Percentiles rank a stretch among this genome's conserved stretches.
phyloP scores from a whole-genome alignment of 2,113 vertebrate species.

The Plotosus lineatus region DNA sequence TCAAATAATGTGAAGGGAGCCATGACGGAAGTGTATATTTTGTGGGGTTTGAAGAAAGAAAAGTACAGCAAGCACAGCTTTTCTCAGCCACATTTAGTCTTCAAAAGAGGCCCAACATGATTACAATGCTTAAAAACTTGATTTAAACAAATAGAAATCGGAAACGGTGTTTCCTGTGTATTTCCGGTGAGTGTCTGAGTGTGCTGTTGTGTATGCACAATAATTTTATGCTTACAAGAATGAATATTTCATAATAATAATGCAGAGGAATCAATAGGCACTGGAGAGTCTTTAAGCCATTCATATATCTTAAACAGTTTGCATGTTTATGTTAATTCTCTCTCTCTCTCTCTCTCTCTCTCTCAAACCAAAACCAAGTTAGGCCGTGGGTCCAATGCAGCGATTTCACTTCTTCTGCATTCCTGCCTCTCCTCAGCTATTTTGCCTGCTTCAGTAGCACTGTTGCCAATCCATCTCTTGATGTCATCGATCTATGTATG shows the following conservation, averaged over 20 bases:
- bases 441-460: too few relatives aligned
- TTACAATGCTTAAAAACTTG: neutral
- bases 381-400: too few relatives aligned
- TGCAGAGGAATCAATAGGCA: neutral
- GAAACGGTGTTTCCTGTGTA: neutral
- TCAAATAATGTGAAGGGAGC: neutral
- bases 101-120: neutral
- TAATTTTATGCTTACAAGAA: neutral
- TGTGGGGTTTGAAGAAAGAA: neutral
- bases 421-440: too few relatives aligned
- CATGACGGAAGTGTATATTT: neutral
- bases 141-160: neutral
- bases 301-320: neutral
- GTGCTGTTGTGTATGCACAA: neutral
- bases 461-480: too few relatives aligned
- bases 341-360: neutral
- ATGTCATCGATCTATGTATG: too few relatives aligned
- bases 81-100: neutral
- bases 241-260: neutral
- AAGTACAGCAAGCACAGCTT: neutral
- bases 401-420: too few relatives aligned
- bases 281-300: neutral
- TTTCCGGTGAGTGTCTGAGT: neutral
- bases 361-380: too few relatives aligned
- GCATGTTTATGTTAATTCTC: too few relatives aligned